Percentiles rank a stretch among this genome's conserved stretches.
Conservation (phyloP, 2,113 vertebrate genomes). For the Acrocephalus arundinaceus region DNA sequence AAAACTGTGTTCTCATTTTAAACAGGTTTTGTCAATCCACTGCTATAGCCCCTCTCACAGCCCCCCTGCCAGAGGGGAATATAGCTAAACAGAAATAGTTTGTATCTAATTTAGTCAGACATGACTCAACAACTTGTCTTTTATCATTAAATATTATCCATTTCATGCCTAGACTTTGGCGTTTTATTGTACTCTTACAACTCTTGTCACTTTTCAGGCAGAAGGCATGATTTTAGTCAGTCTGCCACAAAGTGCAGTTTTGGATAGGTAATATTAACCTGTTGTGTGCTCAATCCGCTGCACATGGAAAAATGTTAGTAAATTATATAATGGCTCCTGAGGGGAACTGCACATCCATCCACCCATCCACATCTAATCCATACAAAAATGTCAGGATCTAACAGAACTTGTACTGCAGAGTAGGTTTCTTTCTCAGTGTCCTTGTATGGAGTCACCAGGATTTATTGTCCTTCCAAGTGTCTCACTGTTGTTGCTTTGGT, state of each 20-base stretch:
- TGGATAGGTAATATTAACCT: not conserved
- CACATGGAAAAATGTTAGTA: not conserved
- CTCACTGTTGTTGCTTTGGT: not conserved
- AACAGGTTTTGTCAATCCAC: not conserved
- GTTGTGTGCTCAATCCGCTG: not conserved
- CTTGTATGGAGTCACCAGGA: not conserved
- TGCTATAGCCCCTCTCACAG: not conserved
- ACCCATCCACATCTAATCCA: not conserved
- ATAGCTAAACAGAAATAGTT: not conserved
- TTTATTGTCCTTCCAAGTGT: not conserved
- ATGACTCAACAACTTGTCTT: not conserved
- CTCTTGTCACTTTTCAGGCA: not conserved
- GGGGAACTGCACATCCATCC: not conserved
- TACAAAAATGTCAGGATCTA: not conserved
- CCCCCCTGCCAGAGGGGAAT: not conserved
- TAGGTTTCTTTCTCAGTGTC: not conserved
- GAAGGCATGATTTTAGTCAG: not conserved
- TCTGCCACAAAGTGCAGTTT: not conserved
- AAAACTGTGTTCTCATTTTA: not conserved
- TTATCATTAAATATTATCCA: not conserved
- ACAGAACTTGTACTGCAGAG: not conserved
- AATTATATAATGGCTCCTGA: not conserved
- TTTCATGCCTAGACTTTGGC: not conserved
- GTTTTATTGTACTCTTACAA: not conserved
- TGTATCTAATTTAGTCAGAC: not conserved